These are phyloP conservation scores for Acanthaster planci DNA, from an alignment of 35 echinoderm and acorn worm species.

Conservation along the genomic window DNA sequence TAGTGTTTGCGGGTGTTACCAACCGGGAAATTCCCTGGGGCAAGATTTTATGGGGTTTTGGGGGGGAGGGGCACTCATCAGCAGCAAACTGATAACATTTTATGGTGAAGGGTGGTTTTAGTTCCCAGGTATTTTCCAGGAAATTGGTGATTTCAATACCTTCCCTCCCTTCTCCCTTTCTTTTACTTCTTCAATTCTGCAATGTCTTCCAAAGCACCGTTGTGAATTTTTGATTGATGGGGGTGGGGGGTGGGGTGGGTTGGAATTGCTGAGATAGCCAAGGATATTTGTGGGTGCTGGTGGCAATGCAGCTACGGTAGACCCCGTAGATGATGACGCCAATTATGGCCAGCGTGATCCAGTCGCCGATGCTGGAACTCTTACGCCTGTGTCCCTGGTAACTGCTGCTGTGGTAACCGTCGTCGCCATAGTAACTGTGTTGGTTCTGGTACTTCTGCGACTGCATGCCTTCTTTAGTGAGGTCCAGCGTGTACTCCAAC, in stretches of 20 bases:
- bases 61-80: too few relatives aligned
- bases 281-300: constrained; percentile 45
- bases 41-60: neutral
- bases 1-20: neutral
- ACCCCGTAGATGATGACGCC: constrained; percentile 90
- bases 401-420: constrained; percentile 46
- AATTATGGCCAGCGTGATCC: constrained; percentile 80
- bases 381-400: constrained; percentile 44
- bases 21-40: too few relatives aligned
- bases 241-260: too few relatives aligned
- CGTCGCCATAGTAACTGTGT: constrained; percentile 79
- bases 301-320: constrained; percentile 74
- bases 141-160: too few relatives aligned
- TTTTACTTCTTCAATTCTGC: too few relatives aligned
- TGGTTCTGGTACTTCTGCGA: constrained; percentile 46
- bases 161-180: too few relatives aligned
- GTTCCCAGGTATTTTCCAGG: too few relatives aligned
- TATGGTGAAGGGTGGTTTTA: too few relatives aligned
- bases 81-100: too few relatives aligned
- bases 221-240: too few relatives aligned
- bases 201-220: too few relatives aligned
- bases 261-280: neutral
- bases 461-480: constrained; percentile 86
- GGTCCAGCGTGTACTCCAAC: constrained; percentile 91
- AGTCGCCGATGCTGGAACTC: constrained; percentile 59